Conservation (phyloP, 2,797 vertebrate genomes). For the Dallia pectoralis region DNA sequence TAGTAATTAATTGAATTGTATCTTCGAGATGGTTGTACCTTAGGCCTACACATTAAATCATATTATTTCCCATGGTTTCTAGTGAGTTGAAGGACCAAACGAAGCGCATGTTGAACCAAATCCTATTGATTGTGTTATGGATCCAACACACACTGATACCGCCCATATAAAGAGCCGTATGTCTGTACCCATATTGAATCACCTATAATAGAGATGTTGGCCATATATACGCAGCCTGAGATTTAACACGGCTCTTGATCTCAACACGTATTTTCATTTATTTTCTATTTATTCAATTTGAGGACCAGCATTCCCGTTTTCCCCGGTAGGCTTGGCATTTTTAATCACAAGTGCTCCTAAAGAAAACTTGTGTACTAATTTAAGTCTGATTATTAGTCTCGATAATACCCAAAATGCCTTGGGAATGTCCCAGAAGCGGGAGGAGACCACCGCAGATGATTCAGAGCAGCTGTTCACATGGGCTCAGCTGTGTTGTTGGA, state of each 20-base stretch:
- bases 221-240: background rate
- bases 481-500: conserved; percentile 68
- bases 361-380: background rate
- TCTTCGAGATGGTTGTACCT: background rate
- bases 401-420: background rate
- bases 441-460: conserved; percentile 17
- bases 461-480: conserved; percentile 19
- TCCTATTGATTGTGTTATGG: background rate
- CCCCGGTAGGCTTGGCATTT: background rate
- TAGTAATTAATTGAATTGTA: background rate
- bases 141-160: background rate
- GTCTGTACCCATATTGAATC: background rate
- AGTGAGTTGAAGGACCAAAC: background rate
- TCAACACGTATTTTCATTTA: background rate
- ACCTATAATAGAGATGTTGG: background rate
- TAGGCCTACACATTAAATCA: background rate
- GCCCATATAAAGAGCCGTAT: background rate
- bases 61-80: background rate
- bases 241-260: background rate
- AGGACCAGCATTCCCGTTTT: background rate
- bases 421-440: background rate
- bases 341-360: background rate
- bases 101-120: background rate
- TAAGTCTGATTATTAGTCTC: background rate
- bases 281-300: background rate